A percentile compares a stretch with the other conserved stretches of the same genome.
These are phyloP conservation scores for Proisotoma minuta DNA, from an alignment of 2,888 invertebrate species.

Conservation along the genomic window DNA sequence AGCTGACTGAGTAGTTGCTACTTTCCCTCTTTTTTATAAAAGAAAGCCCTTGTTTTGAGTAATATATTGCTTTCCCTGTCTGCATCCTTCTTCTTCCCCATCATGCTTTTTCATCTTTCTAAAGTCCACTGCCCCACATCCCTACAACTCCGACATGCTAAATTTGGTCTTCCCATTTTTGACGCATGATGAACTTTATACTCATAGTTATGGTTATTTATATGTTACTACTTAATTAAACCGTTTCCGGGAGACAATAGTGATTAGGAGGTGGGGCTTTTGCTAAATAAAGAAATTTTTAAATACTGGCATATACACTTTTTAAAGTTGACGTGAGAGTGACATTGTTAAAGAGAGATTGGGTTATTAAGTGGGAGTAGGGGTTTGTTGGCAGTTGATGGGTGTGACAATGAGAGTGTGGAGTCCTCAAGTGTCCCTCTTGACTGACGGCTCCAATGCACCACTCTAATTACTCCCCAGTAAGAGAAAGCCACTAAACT, in stretches of 20 bases:
- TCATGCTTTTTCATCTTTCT: too few relatives aligned
- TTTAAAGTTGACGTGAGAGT: not conserved
- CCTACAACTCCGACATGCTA: too few relatives aligned
- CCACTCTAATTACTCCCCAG: constrained; percentile 12
- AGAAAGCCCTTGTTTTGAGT: not conserved
- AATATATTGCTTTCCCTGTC: not conserved
- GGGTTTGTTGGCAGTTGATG: not conserved
- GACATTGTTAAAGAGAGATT: not conserved
- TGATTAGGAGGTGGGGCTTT: too few relatives aligned
- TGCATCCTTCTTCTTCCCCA: too few relatives aligned
- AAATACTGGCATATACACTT: not conserved
- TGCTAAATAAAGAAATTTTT: too few relatives aligned
- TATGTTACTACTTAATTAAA: too few relatives aligned
- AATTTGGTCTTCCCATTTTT: too few relatives aligned
- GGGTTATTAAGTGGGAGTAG: not conserved
- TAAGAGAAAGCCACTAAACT: not conserved
- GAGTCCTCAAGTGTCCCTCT: not conserved
- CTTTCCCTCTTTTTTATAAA: too few relatives aligned
- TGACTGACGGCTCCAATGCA: constrained; percentile 20
- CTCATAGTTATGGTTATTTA: too few relatives aligned
- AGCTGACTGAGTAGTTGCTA: not conserved
- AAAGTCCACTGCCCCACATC: too few relatives aligned
- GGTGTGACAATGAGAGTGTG: not conserved
- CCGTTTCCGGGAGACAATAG: too few relatives aligned
- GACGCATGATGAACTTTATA: too few relatives aligned